Evolutionary conservation across 2,797 vertebrate genomes (phyloP).

Genomic region (Moxostoma hubbsi): DNA sequence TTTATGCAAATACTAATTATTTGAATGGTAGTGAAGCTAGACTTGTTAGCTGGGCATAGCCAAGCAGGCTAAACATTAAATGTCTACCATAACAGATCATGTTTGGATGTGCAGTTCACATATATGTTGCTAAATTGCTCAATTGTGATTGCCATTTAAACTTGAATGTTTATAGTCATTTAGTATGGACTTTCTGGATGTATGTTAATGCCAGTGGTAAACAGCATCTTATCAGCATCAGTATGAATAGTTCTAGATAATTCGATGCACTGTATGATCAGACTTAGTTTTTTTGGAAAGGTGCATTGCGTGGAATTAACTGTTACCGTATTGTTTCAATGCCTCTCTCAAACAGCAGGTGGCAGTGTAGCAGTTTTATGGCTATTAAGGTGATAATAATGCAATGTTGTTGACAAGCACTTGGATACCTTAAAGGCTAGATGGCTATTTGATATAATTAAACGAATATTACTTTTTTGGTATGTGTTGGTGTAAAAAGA

Average conservation of each 20-base stretch:
- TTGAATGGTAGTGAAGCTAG: slow-evolving; percentile 1
- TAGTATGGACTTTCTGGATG: neutral
- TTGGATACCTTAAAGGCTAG: slow-evolving; percentile 17
- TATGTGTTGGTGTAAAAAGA: neutral
- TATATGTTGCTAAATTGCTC: neutral
- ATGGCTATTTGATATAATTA: slow-evolving; percentile 1
- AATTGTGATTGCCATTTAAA: neutral
- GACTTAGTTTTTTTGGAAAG: neutral
- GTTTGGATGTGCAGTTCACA: neutral
- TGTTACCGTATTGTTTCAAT: neutral
- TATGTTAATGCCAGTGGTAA: neutral
- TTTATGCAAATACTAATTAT: slow-evolving; percentile 1
- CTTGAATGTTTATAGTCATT: neutral
- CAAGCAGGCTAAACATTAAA: neutral
- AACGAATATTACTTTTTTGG: slow-evolving; percentile 25
- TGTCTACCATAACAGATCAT: neutral
- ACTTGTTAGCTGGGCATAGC: neutral
- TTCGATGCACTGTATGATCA: neutral
- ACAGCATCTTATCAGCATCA: neutral
- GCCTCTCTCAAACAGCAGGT: slow-evolving; percentile 25
- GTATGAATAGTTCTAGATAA: neutral
- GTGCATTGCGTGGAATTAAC: neutral
- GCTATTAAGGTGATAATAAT: neutral
- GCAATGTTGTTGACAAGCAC: slow-evolving; percentile 1
- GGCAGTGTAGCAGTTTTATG: slow-evolving; percentile 28